Conservation (phyloP, 1,140 invertebrate species). For the Parapsyche elsis region DNA sequence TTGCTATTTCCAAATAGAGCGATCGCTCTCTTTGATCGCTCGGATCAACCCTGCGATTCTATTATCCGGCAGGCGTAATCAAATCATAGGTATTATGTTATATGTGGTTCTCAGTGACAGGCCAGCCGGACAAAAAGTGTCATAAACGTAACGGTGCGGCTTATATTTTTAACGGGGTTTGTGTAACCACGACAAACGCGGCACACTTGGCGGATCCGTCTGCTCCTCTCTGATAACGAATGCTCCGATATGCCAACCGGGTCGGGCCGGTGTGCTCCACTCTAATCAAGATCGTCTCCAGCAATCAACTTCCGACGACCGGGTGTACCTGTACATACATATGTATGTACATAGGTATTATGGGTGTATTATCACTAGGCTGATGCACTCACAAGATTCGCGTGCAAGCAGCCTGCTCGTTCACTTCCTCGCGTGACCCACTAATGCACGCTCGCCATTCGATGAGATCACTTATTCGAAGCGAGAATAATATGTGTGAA, state of each 20-base stretch:
- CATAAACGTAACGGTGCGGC: constrained; percentile 53
- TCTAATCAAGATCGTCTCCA: background rate
- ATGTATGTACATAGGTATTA: background rate
- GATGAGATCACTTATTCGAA: too few species aligned
- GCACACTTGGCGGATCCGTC: constrained; percentile 31
- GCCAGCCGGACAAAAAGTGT: constrained; percentile 44
- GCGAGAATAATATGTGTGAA: too few species aligned
- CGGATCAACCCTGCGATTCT: too few species aligned
- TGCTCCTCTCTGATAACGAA: background rate
- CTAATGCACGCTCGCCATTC: too few species aligned
- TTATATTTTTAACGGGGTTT: constrained; percentile 51
- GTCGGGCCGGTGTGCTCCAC: background rate
- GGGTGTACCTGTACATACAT: background rate
- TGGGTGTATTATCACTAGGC: too few species aligned
- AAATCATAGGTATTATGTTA: constrained; percentile 1
- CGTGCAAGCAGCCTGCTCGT: too few species aligned
- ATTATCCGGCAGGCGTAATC: background rate
- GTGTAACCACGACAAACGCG: constrained; percentile 45
- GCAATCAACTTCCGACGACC: too few species aligned
- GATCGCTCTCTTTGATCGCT: too few species aligned
- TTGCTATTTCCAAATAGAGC: too few species aligned
- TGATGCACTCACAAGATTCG: too few species aligned
- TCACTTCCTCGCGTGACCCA: too few species aligned
- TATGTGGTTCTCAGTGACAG: background rate
- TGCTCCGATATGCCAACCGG: background rate